Base-by-base conservation (phyloP, 2,797 vertebrate species). In the Diglossa cyanea region DNA sequence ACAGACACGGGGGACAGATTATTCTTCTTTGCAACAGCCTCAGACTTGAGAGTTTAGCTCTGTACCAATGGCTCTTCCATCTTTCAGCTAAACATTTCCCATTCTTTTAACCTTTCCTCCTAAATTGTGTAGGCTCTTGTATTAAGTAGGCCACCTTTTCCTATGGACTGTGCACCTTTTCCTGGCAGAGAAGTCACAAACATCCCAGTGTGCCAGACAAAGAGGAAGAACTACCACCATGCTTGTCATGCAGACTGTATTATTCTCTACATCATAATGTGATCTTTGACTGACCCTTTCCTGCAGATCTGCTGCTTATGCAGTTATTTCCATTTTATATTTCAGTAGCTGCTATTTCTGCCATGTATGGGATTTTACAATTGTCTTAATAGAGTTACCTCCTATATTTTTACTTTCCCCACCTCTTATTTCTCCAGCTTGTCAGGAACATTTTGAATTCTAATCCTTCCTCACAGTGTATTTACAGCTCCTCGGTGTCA, bases 401-500 rank as follows among this genome's bases (percentile, higher is more conserved):
- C 39, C 12, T 50, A 60, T 68, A 62, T 83, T 53, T 67, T 68
- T 44, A 25, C 68, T 66, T 67, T 19, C 33, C 33, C 37, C 60
- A 7, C 40, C 37, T 66, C 17, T 92, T 79, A 42, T 50, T 92
- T 85, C 81, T 87, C 37, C 60, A 76, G 71, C 33, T 67, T 88
- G 51, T 87, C 87, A 67, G 0, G 0, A 92, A 70, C 65, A 45
- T 79, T 96, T 87, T 87, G 45, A 92, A 82, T 87, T 80, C 78
- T 85, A 95, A 85, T 94, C 87, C 84, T 95, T 93, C 75, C 89
- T 90, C 58, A 71, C 67, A 45, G 91, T 60, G 40, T 87, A 73
- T 93, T 94, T 87, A 63, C 77, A 87, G 91, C 68, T 87, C 50
- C 90, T 88, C 50, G n/a, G 65, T 92, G 63, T 94, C 96, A 94